Conservation (phyloP, 37 sponge, comb jelly and placozoan genomes). For the Haliclona indistincta region DNA sequence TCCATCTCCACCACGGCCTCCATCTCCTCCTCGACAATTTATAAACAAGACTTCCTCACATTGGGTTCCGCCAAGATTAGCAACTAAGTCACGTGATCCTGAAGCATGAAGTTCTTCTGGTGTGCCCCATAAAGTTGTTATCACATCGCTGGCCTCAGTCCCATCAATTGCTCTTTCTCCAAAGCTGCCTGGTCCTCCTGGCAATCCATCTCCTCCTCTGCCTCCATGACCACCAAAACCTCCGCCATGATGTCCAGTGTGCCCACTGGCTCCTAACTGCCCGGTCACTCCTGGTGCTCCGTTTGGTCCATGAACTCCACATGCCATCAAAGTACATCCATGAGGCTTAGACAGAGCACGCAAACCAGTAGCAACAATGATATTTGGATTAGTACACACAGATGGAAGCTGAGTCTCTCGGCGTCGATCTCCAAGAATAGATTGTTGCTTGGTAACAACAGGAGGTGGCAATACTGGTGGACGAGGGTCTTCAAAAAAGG, state of each 20-base stretch:
- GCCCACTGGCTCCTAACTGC: constrained; percentile 25
- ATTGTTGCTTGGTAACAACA: constrained; percentile 10
- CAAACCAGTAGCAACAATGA: constrained; percentile 10
- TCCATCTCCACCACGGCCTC: constrained; percentile 78
- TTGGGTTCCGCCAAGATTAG: constrained; percentile 57
- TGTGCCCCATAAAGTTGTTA: constrained; percentile 45
- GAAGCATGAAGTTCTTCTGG: constrained; percentile 21
- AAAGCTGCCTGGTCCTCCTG: constrained; percentile 55
- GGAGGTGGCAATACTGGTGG: constrained; percentile 19
- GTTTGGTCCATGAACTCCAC: constrained; percentile 26
- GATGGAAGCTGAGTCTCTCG: not conserved
- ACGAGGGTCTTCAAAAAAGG: constrained; percentile 59
- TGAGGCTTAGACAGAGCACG: constrained; percentile 41
- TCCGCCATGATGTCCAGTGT: constrained; percentile 15
- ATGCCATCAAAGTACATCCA: constrained; percentile 34
- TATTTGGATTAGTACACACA: not conserved
- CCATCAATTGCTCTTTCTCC: constrained; percentile 24
- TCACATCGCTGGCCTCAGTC: constrained; percentile 52
- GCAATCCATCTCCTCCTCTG: constrained; percentile 52
- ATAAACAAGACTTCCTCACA: constrained; percentile 72
- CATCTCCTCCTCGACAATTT: constrained; percentile 81
- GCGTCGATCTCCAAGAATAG: constrained; percentile 5
- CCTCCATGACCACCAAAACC: constrained; percentile 54
- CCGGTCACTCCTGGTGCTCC: constrained; percentile 33
- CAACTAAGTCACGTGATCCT: constrained; percentile 16